Conservation (phyloP, 1,140 invertebrate species). For the Drosophila pandora region DNA sequence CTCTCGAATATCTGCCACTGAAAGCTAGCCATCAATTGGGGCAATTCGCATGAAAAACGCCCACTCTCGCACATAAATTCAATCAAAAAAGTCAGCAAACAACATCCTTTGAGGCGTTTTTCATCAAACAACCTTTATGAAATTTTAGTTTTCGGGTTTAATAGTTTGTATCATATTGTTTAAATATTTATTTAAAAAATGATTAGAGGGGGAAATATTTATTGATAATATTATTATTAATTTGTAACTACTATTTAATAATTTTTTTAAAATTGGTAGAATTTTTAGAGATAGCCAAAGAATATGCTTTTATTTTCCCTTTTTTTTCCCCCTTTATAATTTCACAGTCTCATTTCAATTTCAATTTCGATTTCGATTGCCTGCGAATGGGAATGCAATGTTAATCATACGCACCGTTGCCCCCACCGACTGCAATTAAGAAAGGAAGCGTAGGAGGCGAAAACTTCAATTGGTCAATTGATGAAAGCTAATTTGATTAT, state of each 20-base stretch:
- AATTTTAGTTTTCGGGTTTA: too few relatives aligned
- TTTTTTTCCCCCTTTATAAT: background rate
- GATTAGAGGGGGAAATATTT: too few relatives aligned
- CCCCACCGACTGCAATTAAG: slow-evolving; percentile 49
- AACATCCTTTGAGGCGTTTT: too few relatives aligned
- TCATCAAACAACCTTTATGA: too few relatives aligned
- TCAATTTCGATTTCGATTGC: background rate
- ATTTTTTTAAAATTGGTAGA: too few relatives aligned
- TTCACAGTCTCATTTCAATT: background rate
- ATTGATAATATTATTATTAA: too few relatives aligned
- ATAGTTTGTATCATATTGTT: too few relatives aligned
- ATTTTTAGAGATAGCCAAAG: too few relatives aligned
- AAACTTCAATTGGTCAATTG: slow-evolving; percentile 35
- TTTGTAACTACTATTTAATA: too few relatives aligned
- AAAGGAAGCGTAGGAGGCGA: slow-evolving; percentile 1
- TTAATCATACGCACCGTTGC: slow-evolving; percentile 74
- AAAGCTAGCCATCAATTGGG: background rate
- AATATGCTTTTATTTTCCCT: too few relatives aligned
- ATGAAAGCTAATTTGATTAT: slow-evolving; percentile 65
- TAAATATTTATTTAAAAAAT: too few relatives aligned
- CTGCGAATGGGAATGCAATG: slow-evolving; percentile 1
- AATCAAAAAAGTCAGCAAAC: background rate
- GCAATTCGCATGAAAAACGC: background rate
- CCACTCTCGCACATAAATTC: background rate
- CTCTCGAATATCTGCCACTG: background rate